Base-by-base conservation (phyloP, 2,113 vertebrate species). In the Zootoca vivipara region DNA sequence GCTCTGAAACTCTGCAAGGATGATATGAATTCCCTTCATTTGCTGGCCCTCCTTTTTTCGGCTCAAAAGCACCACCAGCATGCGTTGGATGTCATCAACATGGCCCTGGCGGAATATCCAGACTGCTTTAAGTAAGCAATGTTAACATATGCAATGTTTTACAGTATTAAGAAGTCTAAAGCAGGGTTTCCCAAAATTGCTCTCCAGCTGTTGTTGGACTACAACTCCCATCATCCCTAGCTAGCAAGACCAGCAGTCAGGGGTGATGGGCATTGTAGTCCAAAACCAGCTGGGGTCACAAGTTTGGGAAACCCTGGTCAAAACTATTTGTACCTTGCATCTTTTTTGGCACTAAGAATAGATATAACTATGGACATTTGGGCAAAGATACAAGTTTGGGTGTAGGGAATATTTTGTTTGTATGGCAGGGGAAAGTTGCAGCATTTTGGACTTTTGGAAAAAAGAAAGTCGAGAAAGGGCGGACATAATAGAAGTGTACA, bases 11-110 rank as follows among this genome's bases (percentile, higher is more conserved):
- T 99, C 62, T 94, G 93, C 72, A 96, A 95, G 84, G 98, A 99
- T 35, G 97, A 99, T 85, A 96, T 98, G 87, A 97, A 98, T 78
- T 98, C 98, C 40, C 98, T 99, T 89, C 99, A 99, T 93, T 97
- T 99, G 58, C 95, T 99, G 94, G 98, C 96, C 13, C 97, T 99
- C 89, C 98, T 99, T 87, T 97, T 99, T 90, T 99, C 98, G 0
- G 98, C 99, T 89, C 98, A 99, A 96, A 99, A 99, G 89, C 97
- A 99, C 93, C 95, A 98, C 94, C 98, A 98, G 84, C 98, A 98
- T 0, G 98, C 98, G 33, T 95, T 98, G 90, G 98, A 99, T 83
- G 97, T 98, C 58, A 96, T 99, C 91, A 93, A 91, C 84, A 97
- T 99, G 97, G 98, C 98, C 92, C 96, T 99, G 89, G 96, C 92